Conservation (phyloP, 2,888 invertebrate genomes). For the Mythimna lalbum region DNA sequence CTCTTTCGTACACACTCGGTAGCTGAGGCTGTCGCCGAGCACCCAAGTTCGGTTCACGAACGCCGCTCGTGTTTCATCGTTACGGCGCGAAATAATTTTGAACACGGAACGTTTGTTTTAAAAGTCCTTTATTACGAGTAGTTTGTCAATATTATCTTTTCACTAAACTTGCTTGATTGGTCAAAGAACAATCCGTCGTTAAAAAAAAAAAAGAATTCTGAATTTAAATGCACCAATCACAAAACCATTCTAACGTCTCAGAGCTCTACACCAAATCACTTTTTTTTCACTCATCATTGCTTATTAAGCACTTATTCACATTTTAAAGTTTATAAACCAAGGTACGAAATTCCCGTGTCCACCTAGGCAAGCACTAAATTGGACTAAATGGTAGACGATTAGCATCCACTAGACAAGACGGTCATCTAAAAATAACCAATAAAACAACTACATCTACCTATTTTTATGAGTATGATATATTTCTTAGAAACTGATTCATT, state of each 20-base stretch:
- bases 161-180: conserved; percentile 20
- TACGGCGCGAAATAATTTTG: conserved; percentile 75
- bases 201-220: background rate
- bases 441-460: conserved; percentile 35
- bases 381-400: conserved; percentile 54
- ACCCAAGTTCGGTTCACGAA: conserved; percentile 64
- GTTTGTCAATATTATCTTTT: conserved; percentile 27
- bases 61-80: conserved; percentile 68
- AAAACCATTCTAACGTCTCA: background rate
- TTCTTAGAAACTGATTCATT: conserved; percentile 57
- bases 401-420: conserved; percentile 52
- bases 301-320: background rate
- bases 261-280: background rate
- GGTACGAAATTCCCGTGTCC: conserved; percentile 20
- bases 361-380: conserved; percentile 44
- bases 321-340: conserved; percentile 1
- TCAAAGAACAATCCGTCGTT: background rate
- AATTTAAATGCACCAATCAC: conserved; percentile 11
- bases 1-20: conserved; percentile 74
- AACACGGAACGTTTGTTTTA: conserved; percentile 64
- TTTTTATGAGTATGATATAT: conserved; percentile 48
- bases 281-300: conserved; percentile 5
- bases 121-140: conserved; percentile 38
- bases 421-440: conserved; percentile 61
- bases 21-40: conserved; percentile 73